Conservation (phyloP, 2,113 vertebrate species). For the Calyptommatus sinebrachiatus region DNA sequence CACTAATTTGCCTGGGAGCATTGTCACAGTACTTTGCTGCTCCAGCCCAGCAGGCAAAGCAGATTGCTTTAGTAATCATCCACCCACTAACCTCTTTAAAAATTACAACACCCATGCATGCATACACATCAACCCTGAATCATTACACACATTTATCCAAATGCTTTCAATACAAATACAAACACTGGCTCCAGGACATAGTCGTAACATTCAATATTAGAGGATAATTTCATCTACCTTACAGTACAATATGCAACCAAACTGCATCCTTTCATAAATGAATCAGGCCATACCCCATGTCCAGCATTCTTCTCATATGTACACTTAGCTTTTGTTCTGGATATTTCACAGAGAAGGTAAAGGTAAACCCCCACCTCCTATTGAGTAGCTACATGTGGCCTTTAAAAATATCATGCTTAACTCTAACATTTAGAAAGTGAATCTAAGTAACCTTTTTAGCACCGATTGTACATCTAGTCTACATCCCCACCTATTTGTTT, state of each 20-base stretch:
- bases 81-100: slow-evolving; percentile 16
- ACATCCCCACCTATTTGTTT: too few species aligned
- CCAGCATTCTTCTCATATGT: too few species aligned
- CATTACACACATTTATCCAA: slow-evolving; percentile 2
- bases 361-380: too few species aligned
- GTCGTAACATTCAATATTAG: not conserved
- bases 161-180: not conserved
- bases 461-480: too few species aligned
- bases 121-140: not conserved
- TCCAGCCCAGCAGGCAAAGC: slow-evolving; percentile 32
- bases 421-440: too few species aligned
- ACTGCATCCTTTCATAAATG: not conserved
- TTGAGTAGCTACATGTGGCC: too few species aligned
- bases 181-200: not conserved
- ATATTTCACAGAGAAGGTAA: too few species aligned
- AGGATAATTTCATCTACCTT: not conserved
- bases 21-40: slow-evolving; percentile 25
- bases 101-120: slow-evolving; percentile 12
- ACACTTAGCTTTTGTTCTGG: too few species aligned
- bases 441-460: too few species aligned
- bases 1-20: slow-evolving; percentile 26
- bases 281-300: too few species aligned
- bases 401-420: too few species aligned
- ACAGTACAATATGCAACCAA: not conserved
- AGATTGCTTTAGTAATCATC: slow-evolving; percentile 38